These are phyloP conservation scores for Malacoraja senta DNA, from an alignment of 2,797 vertebrate species.

Conservation along the genomic window DNA sequence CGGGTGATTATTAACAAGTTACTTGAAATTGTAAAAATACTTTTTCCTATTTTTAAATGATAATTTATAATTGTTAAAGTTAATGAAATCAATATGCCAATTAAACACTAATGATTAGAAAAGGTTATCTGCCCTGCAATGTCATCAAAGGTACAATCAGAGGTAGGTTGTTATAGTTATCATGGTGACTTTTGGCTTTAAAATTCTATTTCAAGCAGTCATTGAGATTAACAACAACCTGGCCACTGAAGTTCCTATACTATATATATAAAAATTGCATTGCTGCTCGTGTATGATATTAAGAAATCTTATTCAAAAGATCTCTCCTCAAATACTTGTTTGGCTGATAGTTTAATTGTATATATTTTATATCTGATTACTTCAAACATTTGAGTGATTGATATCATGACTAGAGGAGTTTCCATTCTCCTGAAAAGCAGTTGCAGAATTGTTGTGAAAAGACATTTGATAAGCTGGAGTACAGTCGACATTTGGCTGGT, in stretches of 20 bases:
- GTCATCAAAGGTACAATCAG: constrained; percentile 18
- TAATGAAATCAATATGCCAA: background rate
- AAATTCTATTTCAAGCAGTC: constrained; percentile 33
- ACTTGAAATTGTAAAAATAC: constrained; percentile 20
- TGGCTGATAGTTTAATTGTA: background rate
- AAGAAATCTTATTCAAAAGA: constrained; percentile 18
- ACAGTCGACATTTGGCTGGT: constrained; percentile 62
- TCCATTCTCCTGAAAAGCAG: constrained; percentile 66
- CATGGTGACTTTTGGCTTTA: constrained; percentile 30
- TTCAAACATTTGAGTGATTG: constrained; percentile 68
- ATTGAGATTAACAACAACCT: constrained; percentile 32
- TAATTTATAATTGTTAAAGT: background rate
- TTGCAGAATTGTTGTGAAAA: constrained; percentile 62
- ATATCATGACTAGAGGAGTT: constrained; percentile 67
- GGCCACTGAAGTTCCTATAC: background rate
- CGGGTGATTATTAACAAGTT: background rate
- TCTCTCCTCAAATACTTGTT: constrained; percentile 10
- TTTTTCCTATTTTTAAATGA: background rate
- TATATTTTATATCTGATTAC: constrained; percentile 29
- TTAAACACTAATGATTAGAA: background rate
- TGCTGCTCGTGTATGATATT: constrained; percentile 1
- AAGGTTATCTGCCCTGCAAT: background rate
- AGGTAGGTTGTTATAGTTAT: constrained; percentile 14
- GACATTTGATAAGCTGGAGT: constrained; percentile 57
- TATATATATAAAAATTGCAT: background rate